Evolutionary conservation across 2,797 vertebrate species (phyloP).

Genomic region (Kryptolebias ocellatus): DNA sequence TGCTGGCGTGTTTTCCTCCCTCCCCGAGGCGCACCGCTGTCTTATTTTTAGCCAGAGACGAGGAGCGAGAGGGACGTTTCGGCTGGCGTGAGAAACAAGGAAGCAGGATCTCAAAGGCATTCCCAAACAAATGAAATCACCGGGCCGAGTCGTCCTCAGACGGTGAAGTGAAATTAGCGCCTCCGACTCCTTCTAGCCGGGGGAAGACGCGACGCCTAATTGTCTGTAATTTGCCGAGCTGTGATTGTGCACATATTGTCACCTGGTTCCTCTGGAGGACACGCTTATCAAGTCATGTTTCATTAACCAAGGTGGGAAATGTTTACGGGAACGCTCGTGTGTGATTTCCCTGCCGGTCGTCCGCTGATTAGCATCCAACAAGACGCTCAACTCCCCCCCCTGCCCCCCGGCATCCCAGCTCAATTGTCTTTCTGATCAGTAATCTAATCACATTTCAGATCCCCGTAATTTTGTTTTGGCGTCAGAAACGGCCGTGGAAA

Average conservation of each 20-base stretch:
- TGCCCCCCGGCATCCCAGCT: constrained; percentile 58
- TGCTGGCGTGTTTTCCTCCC: constrained; percentile 25
- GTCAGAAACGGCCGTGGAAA: neutral
- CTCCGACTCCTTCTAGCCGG: constrained; percentile 8
- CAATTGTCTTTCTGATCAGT: constrained; percentile 81
- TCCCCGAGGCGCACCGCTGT: neutral
- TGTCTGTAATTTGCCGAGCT: constrained; percentile 13
- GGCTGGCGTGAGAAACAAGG: constrained; percentile 5
- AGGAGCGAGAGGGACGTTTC: constrained; percentile 23
- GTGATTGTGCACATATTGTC: constrained; percentile 1
- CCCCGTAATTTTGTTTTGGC: neutral
- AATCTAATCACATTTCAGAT: neutral
- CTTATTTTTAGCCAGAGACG: constrained; percentile 50
- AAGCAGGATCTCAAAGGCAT: constrained; percentile 48
- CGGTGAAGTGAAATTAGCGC: constrained; percentile 11
- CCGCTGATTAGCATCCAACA: constrained; percentile 42
- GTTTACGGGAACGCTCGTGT: constrained; percentile 26
- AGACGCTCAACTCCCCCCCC: constrained; percentile 58
- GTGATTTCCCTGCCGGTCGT: constrained; percentile 43
- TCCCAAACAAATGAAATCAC: constrained; percentile 51
- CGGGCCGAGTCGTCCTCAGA: neutral
- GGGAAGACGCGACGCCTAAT: constrained; percentile 27
- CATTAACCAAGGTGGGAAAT: constrained; percentile 26
- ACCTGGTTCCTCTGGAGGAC: constrained; percentile 37
- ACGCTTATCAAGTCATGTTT: neutral